Conservation (phyloP, 92 coral and sea anemone genomes). For the Zoanthus gigantus region DNA sequence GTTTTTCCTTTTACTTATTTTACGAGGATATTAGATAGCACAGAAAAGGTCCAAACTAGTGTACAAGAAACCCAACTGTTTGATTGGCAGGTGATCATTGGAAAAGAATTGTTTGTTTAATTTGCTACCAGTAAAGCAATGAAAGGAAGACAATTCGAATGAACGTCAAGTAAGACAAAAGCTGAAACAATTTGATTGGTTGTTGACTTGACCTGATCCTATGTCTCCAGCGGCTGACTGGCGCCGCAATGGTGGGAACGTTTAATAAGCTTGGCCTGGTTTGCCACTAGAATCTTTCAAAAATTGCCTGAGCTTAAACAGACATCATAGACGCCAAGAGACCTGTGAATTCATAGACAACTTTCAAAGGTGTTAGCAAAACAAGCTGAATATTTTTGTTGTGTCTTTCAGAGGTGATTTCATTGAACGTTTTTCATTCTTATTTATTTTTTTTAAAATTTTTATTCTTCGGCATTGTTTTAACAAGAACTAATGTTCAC, state of each 20-base stretch:
- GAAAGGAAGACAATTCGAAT: conserved; percentile 76
- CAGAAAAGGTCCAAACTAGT: conserved; percentile 32
- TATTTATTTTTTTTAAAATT: neutral
- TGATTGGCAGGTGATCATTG: conserved; percentile 85
- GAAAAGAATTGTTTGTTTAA: conserved; percentile 89
- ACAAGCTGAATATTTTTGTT: conserved; percentile 61
- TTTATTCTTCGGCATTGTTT: conserved; percentile 22
- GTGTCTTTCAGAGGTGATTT: conserved; percentile 49
- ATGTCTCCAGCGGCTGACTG: conserved; percentile 77
- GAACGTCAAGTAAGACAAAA: conserved; percentile 74
- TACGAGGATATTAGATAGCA: conserved; percentile 6
- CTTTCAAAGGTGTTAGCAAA: conserved; percentile 69
- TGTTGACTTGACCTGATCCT: conserved; percentile 78
- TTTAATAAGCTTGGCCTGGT: conserved; percentile 80
- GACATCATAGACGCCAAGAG: conserved; percentile 80
- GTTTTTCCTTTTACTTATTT: conserved; percentile 14
- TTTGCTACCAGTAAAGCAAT: conserved; percentile 88
- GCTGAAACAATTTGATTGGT: conserved; percentile 76
- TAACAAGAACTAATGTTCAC: conserved; percentile 13
- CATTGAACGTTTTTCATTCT: conserved; percentile 9
- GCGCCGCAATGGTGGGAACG: conserved; percentile 94
- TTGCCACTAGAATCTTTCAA: conserved; percentile 92
- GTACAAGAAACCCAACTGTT: conserved; percentile 73
- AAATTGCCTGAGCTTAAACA: conserved; percentile 89
- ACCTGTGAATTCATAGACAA: conserved; percentile 59